Evolutionary conservation across 2,888 invertebrate genomes (phyloP), one percentile per base, ranked within the genome.

Genomic region (Osmoderma eremita): DNA sequence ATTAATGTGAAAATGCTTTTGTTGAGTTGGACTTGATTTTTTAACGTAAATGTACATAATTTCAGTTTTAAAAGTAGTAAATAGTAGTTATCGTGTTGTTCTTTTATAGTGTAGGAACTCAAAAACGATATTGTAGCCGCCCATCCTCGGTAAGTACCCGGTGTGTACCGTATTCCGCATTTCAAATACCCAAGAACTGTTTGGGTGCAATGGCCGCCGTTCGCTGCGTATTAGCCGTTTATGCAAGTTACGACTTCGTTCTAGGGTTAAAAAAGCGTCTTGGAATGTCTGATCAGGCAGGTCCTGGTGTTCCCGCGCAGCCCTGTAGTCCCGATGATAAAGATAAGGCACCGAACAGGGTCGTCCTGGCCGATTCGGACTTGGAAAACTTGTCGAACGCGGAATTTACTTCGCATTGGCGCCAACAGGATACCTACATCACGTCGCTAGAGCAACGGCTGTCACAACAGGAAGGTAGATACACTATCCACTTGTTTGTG

Each of bases 401-500:
- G 75, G 88, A 90, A 77, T 86, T 91, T 81, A 86, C 87, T 76
- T 84, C 86, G 81, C 87, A 88, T 78, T 91, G 91, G 91, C 87
- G 85, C 82, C 87, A 87, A 82, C 91, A 91, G 87, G 91, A 91
- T 84, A 86, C 86, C 80, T 92, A 90, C 85, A 87, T 91, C 84
- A 88, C 90, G 81, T 86, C 86, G 79, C 86, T 92, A 83, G 91
- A 92, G 87, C 85, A 89, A 75, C 89, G 90, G 85, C 85, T 88
- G 83, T 85, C 88, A 84, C 87, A 87, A 85, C 88, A 90, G 88
- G 91, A 91, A 90, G 91, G 91, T 91, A 91, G 82, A 80, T 82
- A 81, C 74, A 73, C 72, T 74, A 77, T 80, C 85, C 79, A 79
- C 81, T 78, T 78, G 76, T 76, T 78, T 67, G 75, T 74, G 73